Evolutionary conservation across 2,888 invertebrate species (phyloP).

Genomic region (Dasypolia templi): DNA sequence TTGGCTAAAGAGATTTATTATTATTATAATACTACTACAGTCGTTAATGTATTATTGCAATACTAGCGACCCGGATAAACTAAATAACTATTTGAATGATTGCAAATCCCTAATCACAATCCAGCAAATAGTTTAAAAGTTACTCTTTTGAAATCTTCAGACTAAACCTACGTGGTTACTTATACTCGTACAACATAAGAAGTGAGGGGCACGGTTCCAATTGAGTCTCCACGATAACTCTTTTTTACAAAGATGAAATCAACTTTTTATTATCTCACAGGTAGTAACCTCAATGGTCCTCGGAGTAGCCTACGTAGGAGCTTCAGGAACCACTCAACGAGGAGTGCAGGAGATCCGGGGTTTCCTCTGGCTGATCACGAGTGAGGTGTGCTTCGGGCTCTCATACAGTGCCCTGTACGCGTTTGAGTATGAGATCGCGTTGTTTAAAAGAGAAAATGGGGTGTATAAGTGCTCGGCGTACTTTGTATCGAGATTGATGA

Average conservation of each 20-base stretch:
- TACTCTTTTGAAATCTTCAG: neutral
- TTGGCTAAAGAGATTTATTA: neutral
- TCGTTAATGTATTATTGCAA: neutral
- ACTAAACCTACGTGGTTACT: neutral
- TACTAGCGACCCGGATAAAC: conserved; percentile 22
- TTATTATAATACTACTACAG: conserved; percentile 1
- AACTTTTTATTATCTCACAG: conserved; percentile 67
- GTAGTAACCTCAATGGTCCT: conserved; percentile 84
- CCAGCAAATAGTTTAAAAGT: neutral
- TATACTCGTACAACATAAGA: too few species aligned
- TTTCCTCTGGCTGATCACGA: conserved; percentile 86
- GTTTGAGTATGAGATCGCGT: conserved; percentile 81
- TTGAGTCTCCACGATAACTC: too few species aligned
- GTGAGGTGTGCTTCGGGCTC: conserved; percentile 86
- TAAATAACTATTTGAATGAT: neutral
- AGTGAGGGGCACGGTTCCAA: too few species aligned
- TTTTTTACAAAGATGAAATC: neutral
- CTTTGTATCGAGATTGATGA: conserved; percentile 79
- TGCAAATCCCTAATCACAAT: neutral
- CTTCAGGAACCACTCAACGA: conserved; percentile 83
- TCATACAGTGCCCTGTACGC: conserved; percentile 86
- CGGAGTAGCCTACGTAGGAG: conserved; percentile 82
- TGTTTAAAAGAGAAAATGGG: conserved; percentile 86
- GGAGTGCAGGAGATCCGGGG: conserved; percentile 88
- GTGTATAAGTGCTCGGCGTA: conserved; percentile 86